Conservation (phyloP, 2,797 vertebrate genomes). For the Platalea minor region DNA sequence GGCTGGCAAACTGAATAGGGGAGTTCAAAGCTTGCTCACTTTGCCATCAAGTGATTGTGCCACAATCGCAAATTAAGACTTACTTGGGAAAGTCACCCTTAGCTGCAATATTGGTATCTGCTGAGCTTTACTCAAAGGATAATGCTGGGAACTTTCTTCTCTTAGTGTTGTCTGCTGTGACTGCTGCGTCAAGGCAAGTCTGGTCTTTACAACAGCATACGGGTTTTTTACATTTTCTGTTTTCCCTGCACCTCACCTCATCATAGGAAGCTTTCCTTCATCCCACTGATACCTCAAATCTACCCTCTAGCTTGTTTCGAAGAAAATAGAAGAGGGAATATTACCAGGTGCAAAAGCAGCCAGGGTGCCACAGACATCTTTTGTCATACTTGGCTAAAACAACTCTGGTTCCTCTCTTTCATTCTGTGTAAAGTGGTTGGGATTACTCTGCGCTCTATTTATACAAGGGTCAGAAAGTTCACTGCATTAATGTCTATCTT, state of each 20-base stretch:
- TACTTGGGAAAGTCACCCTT: not conserved
- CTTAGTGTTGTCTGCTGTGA: slow-evolving; percentile 63
- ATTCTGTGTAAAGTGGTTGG: not conserved
- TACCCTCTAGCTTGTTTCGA: not conserved
- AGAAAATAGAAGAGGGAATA: not conserved
- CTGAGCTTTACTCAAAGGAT: not conserved
- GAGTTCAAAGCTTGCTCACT: not conserved
- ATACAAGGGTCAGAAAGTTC: slow-evolving; percentile 27
- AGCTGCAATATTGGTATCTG: not conserved
- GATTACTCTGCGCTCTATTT: slow-evolving; percentile 17
- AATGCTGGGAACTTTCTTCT: not conserved
- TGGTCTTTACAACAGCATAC: not conserved
- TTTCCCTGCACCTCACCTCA: not conserved
- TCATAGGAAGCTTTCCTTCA: not conserved
- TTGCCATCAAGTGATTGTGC: not conserved
- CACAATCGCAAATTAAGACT: not conserved
- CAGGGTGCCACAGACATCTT: not conserved
- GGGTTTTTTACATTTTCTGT: not conserved
- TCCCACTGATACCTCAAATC: not conserved
- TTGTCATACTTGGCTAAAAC: not conserved
- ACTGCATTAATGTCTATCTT: slow-evolving; percentile 28
- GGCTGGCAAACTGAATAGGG: not conserved
- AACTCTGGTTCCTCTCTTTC: not conserved
- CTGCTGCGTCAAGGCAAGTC: slow-evolving; percentile 68
- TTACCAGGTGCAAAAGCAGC: not conserved